These are phyloP conservation scores for Panopea generosa DNA, from an alignment of 2,888 invertebrate species.

Conservation along the genomic window DNA sequence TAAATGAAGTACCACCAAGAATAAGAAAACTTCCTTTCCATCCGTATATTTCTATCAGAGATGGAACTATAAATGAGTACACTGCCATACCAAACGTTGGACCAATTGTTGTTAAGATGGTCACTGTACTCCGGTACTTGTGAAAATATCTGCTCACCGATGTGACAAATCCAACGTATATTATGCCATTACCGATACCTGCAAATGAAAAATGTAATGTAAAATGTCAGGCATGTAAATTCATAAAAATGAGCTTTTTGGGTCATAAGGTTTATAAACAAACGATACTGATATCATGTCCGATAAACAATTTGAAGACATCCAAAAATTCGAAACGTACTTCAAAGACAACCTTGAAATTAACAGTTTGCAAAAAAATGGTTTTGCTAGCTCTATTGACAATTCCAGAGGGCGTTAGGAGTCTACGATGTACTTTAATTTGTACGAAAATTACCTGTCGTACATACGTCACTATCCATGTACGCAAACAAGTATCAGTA, in stretches of 20 bases:
- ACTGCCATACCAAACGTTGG: constrained; percentile 51
- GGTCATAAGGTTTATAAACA: background rate
- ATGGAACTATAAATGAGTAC: constrained; percentile 42
- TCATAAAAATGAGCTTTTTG: background rate
- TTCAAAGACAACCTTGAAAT: too few relatives aligned
- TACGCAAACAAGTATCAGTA: too few relatives aligned
- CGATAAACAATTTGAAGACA: too few relatives aligned
- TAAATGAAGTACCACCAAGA: constrained; percentile 43
- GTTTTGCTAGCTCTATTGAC: too few relatives aligned
- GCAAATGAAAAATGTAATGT: constrained; percentile 26
- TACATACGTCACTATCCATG: too few relatives aligned
- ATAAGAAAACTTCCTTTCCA: constrained; percentile 46
- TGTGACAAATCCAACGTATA: constrained; percentile 46
- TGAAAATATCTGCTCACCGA: constrained; percentile 45
- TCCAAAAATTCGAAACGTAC: too few relatives aligned
- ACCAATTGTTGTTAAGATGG: constrained; percentile 46
- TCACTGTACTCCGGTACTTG: constrained; percentile 39
- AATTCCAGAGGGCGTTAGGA: too few relatives aligned
- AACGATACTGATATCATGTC: too few relatives aligned
- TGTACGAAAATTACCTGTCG: too few relatives aligned
- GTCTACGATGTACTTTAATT: too few relatives aligned
- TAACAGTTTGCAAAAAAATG: too few relatives aligned
- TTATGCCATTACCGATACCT: constrained; percentile 49
- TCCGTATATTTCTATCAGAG: constrained; percentile 12
- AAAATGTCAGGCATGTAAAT: background rate